phyloP scores from a whole-genome alignment of 2,888 invertebrate species.

The Trichogramma dendrolimi region DNA sequence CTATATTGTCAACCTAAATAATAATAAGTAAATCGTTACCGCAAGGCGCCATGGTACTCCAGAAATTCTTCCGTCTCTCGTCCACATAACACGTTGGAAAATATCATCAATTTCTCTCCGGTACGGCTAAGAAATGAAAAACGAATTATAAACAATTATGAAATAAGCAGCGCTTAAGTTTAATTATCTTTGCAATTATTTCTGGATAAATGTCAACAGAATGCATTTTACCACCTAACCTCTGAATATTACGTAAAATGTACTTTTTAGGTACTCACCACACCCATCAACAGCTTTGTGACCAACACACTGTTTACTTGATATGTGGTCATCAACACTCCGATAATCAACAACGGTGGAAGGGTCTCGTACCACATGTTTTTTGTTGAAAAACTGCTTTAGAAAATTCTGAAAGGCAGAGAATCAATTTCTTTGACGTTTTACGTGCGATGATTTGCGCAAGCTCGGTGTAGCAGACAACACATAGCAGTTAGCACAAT shows the following conservation, averaged over 20 bases:
- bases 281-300: constrained; percentile 27
- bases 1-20: neutral
- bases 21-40: constrained; percentile 22
- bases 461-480: neutral
- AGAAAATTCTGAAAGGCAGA: neutral
- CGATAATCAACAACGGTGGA: constrained; percentile 33
- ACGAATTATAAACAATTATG: neutral
- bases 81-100: constrained; percentile 15
- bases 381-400: constrained; percentile 15
- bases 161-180: neutral
- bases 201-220: neutral
- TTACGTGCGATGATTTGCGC: neutral
- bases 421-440: neutral
- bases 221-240: constrained; percentile 4
- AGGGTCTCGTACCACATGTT: constrained; percentile 43
- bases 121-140: constrained; percentile 18
- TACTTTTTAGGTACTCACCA: constrained; percentile 29
- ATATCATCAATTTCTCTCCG: constrained; percentile 5
- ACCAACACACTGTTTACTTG: constrained; percentile 17
- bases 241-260: constrained; percentile 22
- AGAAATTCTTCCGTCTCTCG: constrained; percentile 28
- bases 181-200: neutral
- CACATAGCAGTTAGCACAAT: neutral
- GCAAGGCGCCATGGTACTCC: constrained; percentile 29
- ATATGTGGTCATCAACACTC: constrained; percentile 11